phyloP scores from a whole-genome alignment of 2,113 vertebrate species.

The Smithornis capensis region DNA sequence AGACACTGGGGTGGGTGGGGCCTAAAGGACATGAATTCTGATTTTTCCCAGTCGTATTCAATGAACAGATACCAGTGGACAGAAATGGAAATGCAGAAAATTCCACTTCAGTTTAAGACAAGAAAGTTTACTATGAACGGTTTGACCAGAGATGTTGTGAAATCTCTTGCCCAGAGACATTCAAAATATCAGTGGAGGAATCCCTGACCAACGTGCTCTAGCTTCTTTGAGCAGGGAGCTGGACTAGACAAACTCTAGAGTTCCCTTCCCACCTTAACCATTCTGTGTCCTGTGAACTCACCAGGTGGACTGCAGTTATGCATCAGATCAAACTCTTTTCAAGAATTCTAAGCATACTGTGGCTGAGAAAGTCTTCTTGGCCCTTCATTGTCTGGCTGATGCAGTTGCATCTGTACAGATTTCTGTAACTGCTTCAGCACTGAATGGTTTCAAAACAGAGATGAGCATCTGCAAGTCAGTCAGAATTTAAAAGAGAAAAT shows the following conservation, averaged over 20 bases:
- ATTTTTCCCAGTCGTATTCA: neutral
- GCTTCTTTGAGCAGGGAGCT: neutral
- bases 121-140: neutral
- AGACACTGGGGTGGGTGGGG: neutral
- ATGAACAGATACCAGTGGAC: neutral
- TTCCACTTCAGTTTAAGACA: neutral
- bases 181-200: neutral
- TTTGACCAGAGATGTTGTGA: neutral
- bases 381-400: neutral
- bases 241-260: neutral
- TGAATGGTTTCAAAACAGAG: neutral
- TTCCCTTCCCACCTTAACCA: neutral
- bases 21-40: neutral
- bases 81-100: neutral
- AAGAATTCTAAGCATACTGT: neutral
- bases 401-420: neutral
- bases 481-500: neutral
- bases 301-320: neutral
- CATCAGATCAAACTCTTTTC: neutral
- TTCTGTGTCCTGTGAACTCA: neutral
- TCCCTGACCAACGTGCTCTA: neutral
- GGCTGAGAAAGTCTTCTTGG: neutral
- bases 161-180: neutral
- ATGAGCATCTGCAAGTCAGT: neutral
- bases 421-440: neutral